phyloP scores from a whole-genome alignment of 2,888 invertebrate genomes.

The Caenorhabditis plicata region DNA sequence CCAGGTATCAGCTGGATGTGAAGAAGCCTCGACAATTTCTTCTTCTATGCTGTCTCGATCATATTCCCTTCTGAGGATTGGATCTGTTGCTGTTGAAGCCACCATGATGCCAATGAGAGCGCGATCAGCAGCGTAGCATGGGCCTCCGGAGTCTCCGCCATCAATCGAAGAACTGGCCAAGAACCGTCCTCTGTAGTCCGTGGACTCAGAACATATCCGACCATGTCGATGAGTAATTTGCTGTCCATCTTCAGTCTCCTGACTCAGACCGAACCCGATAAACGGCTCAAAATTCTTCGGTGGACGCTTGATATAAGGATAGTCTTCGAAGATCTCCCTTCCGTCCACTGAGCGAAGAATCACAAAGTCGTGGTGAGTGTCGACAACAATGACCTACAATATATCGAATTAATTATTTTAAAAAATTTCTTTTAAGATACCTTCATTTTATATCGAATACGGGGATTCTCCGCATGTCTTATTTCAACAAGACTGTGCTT shows the following conservation, averaged over 20 bases:
- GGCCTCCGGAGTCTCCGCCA: constrained; percentile 17
- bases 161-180: constrained; percentile 16
- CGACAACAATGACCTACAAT: constrained; percentile 23
- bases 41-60: constrained; percentile 14
- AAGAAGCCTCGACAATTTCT: constrained; percentile 11
- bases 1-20: constrained; percentile 14
- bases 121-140: constrained; percentile 15
- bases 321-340: constrained; percentile 16
- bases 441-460: constrained; percentile 15
- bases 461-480: constrained; percentile 8
- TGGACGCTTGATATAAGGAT: constrained; percentile 7
- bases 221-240: constrained; percentile 15
- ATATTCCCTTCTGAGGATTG: constrained; percentile 7
- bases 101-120: constrained; percentile 19
- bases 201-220: constrained; percentile 8
- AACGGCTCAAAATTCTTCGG: constrained; percentile 13
- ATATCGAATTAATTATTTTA: constrained; percentile 17
- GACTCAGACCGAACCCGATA: constrained; percentile 13
- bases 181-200: constrained; percentile 13
- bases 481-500: constrained; percentile 14
- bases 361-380: constrained; percentile 18
- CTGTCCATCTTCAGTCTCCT: constrained; percentile 6
- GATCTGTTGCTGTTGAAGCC: constrained; percentile 15
- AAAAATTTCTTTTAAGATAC: constrained; percentile 12
- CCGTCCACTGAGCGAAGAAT: constrained; percentile 10